phyloP scores from a whole-genome alignment of 92 coral and sea anemone species.

The Paragorgia papillata region DNA sequence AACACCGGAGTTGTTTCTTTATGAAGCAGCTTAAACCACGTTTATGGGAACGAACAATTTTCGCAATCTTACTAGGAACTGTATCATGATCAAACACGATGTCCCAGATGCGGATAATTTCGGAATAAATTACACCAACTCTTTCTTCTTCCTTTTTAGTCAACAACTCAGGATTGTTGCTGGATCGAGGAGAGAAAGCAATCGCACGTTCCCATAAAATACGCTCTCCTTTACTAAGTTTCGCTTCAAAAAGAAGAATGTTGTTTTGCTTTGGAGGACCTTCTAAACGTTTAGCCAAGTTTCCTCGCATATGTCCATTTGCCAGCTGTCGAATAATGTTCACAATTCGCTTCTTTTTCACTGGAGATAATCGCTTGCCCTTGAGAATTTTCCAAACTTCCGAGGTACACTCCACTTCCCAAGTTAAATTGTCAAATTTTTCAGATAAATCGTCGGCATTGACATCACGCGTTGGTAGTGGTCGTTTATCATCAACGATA shows the following conservation, averaged over 20 bases:
- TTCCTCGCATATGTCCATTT: slow-evolving; percentile 77
- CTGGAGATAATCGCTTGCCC: slow-evolving; percentile 44
- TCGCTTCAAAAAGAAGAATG: slow-evolving; percentile 75
- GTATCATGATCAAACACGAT: slow-evolving; percentile 75
- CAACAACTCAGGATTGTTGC: slow-evolving; percentile 70
- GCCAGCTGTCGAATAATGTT: slow-evolving; percentile 80
- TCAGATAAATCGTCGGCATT: background rate
- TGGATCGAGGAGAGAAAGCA: slow-evolving; percentile 87
- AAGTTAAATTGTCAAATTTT: slow-evolving; percentile 78
- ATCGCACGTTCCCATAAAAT: slow-evolving; percentile 88
- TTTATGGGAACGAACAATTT: slow-evolving; percentile 76
- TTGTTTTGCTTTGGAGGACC: slow-evolving; percentile 70
- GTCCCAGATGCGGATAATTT: slow-evolving; percentile 95
- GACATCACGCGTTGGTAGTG: background rate
- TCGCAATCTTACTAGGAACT: slow-evolving; percentile 71
- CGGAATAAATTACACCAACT: slow-evolving; percentile 68
- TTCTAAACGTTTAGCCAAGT: slow-evolving; percentile 71
- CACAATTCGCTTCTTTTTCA: slow-evolving; percentile 56
- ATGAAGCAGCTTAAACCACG: slow-evolving; percentile 89
- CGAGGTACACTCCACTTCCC: slow-evolving; percentile 97
- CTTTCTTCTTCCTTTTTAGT: slow-evolving; percentile 29
- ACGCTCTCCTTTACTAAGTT: slow-evolving; percentile 67
- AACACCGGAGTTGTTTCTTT: slow-evolving; percentile 77
- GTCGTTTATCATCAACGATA: no score
- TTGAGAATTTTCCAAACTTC: slow-evolving; percentile 77